Base-by-base conservation (phyloP, 2,888 invertebrate genomes). In the Dichetophora obliterata region DNA sequence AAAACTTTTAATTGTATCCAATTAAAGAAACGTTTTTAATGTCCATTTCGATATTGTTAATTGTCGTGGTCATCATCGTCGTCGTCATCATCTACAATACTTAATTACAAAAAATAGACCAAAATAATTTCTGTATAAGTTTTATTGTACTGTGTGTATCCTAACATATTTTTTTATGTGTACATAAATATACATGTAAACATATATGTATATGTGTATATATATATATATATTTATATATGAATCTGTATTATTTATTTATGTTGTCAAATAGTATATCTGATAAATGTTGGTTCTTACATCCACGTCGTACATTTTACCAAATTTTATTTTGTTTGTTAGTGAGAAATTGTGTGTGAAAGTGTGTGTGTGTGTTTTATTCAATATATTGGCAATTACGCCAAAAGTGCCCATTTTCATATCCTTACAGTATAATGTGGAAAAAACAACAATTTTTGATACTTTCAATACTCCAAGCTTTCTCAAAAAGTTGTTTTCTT, bases 1-100 rank as follows among this genome's bases (percentile, higher is more conserved):
- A 43, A 34, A 43, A 37, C n/a, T n/a, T n/a, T 48, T 22, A 37
- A 43, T 50, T 68, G 68, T 68, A 50, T 63, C n/a, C 31, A 63
- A 31, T 31, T 31, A 63, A 63, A 27, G 6, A 43, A 43, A 2
- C 43, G 11, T 34, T 34, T 50, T 48, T 48, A 66, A 66, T 68
- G 68, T 68, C n/a, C 50, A 68, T 68, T 31, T 68, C 14, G 22
- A 50, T 27, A 16, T 65, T 68, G 24, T 68, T 68, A 3, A 27
- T 59, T 68, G 68, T 68, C 27, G 68, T 68, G 48, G 27, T 68
- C 68, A 24, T 68, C 68, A 50, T 68, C 68, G 59, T 66, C 66
- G 52, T 52, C 6, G 19, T 54, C n/a, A 19, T 54, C 54, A n/a
- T 54, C 54, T n/a, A 19, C 19, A 54, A 54, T 54, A 54, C 0